phyloP scores from a whole-genome alignment of 2,113 vertebrate species.

The Pedetes capensis region DNA sequence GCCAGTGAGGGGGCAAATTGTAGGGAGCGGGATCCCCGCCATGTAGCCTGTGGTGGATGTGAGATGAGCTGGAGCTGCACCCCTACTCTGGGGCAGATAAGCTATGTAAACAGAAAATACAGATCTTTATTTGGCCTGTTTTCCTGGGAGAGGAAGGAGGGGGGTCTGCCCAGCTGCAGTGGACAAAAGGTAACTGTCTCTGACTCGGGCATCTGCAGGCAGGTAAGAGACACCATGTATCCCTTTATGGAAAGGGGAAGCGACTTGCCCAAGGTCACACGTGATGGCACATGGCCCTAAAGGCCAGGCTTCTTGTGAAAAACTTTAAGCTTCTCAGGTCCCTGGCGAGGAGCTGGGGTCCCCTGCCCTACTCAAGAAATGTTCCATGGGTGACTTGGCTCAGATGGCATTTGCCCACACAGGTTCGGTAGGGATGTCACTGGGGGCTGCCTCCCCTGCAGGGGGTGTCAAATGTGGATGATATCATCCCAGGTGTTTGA shows the following conservation, averaged over 20 bases:
- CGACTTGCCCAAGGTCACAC: neutral
- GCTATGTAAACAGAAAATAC: constrained; percentile 3
- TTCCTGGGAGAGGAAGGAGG: neutral
- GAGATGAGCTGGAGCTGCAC: neutral
- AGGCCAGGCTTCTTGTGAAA: neutral
- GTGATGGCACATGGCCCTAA: neutral
- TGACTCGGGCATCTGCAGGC: neutral
- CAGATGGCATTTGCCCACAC: neutral
- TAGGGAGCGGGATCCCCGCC: neutral
- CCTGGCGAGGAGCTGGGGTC: neutral
- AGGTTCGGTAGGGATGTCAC: neutral
- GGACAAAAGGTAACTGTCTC: neutral
- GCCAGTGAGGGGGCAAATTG: neutral
- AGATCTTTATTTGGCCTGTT: neutral
- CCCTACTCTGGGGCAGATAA: neutral
- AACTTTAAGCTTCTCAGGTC: neutral
- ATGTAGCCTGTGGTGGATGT: neutral
- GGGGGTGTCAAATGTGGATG: accelerated
- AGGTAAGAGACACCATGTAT: neutral
- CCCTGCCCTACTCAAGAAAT: neutral
- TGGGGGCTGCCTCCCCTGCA: no score
- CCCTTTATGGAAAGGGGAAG: neutral
- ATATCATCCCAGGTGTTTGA: neutral
- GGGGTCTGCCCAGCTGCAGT: constrained; percentile 73
- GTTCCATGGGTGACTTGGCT: neutral